phyloP scores from a whole-genome alignment of 2,113 vertebrate species.

The Ifrita kowaldi region DNA sequence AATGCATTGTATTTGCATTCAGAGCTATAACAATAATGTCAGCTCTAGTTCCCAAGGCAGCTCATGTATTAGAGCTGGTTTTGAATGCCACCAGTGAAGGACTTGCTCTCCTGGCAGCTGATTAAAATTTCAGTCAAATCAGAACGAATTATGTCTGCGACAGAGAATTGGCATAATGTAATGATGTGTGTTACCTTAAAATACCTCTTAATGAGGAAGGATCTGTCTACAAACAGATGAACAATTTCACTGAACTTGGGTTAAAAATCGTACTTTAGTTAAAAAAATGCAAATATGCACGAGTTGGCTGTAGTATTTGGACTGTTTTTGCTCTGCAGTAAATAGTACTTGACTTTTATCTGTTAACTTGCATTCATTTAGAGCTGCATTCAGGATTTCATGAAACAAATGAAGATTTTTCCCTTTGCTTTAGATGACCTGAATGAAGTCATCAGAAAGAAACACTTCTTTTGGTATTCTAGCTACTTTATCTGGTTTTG shows the following conservation, averaged over 20 bases:
- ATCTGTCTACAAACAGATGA: background rate
- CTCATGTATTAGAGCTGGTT: background rate
- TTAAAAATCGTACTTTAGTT: background rate
- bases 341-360: background rate
- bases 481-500: background rate
- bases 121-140: conserved; percentile 1
- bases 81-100: background rate
- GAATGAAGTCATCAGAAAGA: background rate
- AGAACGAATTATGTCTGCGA: background rate
- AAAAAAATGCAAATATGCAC: background rate
- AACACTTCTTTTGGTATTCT: background rate
- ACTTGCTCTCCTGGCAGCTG: background rate
- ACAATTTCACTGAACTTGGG: background rate
- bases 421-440: background rate
- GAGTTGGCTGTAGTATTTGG: background rate
- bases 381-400: background rate
- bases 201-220: background rate
- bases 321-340: background rate
- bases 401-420: background rate
- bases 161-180: background rate
- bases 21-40: background rate
- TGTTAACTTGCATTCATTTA: background rate
- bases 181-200: background rate
- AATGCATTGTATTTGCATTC: background rate
- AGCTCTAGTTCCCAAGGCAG: background rate